These are phyloP conservation scores for Malachius bipustulatus DNA, from an alignment of 2,888 invertebrate species.

Conservation along the genomic window DNA sequence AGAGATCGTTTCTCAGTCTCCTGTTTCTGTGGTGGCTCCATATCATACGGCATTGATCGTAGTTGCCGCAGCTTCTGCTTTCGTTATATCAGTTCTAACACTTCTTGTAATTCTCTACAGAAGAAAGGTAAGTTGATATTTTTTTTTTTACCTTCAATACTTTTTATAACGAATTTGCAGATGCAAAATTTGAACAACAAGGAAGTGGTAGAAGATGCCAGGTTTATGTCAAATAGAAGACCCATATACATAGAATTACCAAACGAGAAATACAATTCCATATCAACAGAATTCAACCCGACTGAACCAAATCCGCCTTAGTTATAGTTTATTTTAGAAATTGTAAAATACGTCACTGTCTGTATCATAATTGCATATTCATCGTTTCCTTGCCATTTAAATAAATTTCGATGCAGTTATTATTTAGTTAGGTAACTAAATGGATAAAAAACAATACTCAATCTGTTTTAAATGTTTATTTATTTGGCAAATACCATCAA, in stretches of 20 bases:
- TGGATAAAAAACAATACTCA: too few relatives aligned
- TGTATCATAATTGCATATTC: too few relatives aligned
- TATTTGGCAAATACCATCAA: too few relatives aligned
- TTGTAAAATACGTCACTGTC: too few relatives aligned
- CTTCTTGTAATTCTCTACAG: conserved; percentile 65
- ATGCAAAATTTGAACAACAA: conserved; percentile 42
- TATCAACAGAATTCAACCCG: conserved; percentile 6
- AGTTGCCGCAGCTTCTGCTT: conserved; percentile 65
- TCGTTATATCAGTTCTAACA: conserved; percentile 64
- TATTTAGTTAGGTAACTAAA: too few relatives aligned
- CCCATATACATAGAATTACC: conserved; percentile 59
- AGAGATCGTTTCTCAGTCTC: conserved; percentile 56
- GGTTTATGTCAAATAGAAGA: conserved; percentile 50
- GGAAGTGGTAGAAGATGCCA: conserved; percentile 35
- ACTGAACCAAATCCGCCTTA: too few relatives aligned
- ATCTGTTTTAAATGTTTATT: too few relatives aligned
- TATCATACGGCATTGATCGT: conserved; percentile 70
- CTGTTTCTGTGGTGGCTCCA: conserved; percentile 53
- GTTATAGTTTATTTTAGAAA: too few relatives aligned
- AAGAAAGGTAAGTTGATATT: conserved; percentile 38
- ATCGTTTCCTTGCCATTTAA: too few relatives aligned
- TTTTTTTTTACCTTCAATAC: not conserved
- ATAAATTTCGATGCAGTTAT: too few relatives aligned
- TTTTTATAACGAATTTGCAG: conserved; percentile 17
- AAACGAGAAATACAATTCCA: conserved; percentile 40